A percentile compares a stretch with the other conserved stretches of the same genome.
phyloP scores from a whole-genome alignment of 2,113 vertebrate species.

The Aythya baeri region DNA sequence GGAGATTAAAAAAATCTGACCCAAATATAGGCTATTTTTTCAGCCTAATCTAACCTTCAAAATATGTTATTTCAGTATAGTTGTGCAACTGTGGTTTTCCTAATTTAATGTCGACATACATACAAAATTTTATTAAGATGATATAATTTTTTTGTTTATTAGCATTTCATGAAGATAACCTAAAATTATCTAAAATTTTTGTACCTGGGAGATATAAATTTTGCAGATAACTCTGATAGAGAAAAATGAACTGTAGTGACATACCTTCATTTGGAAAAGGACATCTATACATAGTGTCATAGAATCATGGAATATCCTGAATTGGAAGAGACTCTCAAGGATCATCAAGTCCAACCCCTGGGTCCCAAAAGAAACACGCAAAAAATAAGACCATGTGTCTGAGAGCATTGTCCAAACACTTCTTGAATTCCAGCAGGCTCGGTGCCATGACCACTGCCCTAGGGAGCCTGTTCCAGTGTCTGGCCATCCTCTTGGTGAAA shows the following conservation, averaged over 20 bases:
- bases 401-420: too few relatives aligned
- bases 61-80: not conserved
- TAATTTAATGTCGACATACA: not conserved
- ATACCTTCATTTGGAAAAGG: not conserved
- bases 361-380: too few relatives aligned
- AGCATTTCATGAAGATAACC: not conserved
- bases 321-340: too few relatives aligned
- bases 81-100: not conserved
- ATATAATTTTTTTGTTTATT: not conserved
- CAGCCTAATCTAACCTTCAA: not conserved
- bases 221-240: not conserved
- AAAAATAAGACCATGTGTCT: too few relatives aligned
- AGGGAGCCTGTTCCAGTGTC: too few relatives aligned
- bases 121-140: not conserved
- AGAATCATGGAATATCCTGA: too few relatives aligned
- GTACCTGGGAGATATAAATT: not conserved
- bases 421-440: too few relatives aligned
- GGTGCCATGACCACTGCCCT: too few relatives aligned
- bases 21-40: not conserved
- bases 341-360: too few relatives aligned
- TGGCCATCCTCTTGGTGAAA: too few relatives aligned
- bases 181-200: not conserved
- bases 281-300: not conserved
- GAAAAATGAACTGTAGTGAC: not conserved
- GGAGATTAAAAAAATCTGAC: accelerated